Conservation (phyloP, 2,797 vertebrate genomes). For the Mastacembelus armatus region DNA sequence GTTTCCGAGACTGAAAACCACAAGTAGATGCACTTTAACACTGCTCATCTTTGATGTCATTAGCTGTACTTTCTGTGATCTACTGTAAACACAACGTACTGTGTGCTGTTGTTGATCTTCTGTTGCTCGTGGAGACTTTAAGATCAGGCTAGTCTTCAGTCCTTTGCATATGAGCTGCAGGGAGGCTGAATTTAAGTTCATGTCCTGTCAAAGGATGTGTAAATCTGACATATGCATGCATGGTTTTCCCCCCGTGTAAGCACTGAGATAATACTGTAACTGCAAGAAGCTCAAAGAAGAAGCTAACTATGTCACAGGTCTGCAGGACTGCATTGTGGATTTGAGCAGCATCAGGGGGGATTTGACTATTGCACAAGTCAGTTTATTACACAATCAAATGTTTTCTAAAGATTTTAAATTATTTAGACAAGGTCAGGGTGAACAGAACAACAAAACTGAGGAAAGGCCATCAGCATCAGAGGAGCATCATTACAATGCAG, state of each 20-base stretch:
- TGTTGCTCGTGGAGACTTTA: conserved; percentile 40
- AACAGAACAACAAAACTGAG: neutral
- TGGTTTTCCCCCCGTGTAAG: conserved; percentile 68
- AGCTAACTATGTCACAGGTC: conserved; percentile 44
- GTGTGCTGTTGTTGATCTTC: conserved; percentile 16
- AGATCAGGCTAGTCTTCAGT: conserved; percentile 33
- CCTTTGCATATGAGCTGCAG: conserved; percentile 20
- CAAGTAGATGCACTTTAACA: conserved; percentile 25
- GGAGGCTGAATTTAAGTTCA: conserved; percentile 36
- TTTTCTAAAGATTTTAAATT: neutral
- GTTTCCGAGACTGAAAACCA: conserved; percentile 48
- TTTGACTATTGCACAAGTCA: conserved; percentile 26
- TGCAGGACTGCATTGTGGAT: conserved; percentile 33
- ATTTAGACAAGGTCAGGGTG: neutral
- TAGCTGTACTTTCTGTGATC: conserved; percentile 38
- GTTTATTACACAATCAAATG: conserved; percentile 16
- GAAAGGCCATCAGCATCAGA: neutral
- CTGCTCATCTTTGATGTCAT: conserved; percentile 23
- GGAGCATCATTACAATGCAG: neutral
- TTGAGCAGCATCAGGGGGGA: conserved; percentile 9
- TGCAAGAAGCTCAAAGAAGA: conserved; percentile 36
- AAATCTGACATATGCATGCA: conserved; percentile 70
- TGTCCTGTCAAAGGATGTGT: conserved; percentile 71
- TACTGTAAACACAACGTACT: conserved; percentile 20
- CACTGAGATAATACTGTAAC: conserved; percentile 33